Base-by-base conservation (phyloP, 2,888 invertebrate species). In the Monoplex corrugatus region DNA sequence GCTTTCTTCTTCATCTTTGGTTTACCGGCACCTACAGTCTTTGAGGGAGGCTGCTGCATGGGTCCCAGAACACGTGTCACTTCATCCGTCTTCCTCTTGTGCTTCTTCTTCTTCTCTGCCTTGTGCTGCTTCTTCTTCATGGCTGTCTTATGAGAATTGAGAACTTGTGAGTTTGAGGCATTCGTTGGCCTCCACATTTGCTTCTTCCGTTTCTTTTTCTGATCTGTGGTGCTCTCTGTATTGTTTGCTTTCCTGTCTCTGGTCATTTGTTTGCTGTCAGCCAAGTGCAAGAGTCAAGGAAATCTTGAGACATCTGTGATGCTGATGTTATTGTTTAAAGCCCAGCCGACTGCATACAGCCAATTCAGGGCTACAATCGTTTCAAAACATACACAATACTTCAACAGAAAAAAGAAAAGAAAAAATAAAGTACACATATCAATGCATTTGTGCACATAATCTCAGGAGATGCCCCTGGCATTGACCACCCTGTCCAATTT, bases 121-220 rank as follows among this genome's bases (percentile, higher is more conserved):
- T 43, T 38, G 10, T 43, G 38, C 13, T 35, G 32, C 45, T 68
- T 68, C 35, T 68, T 88, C 44, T 88, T 88, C 23, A 40, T 23
- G 32, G 68, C 40, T 8, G 43, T 80, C 45, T 45, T 78, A 8
- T 63, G 45, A 1, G 68, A 19, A 40, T 44, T 45, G 40, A 35
- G 23, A 23, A 80, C 83, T 23, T 57, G 40, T 23, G 63, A 2
- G 57, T 32, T 45, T 45, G 82, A 63, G 40, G 80, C 75, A 35
- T 88, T 88, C 6, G 80, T 88, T 16, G 88, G 88, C 44, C 44
- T 40, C 88, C 88, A 88, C 32, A 57, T 82, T n/a, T n/a, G 68
- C 63, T 80, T 57, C n/a, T 19, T 43, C 40, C 78, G 78, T 28
- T 80, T 40, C 23, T 19, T 28, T 28, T 63, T 57, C 40, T 38